Conservation (phyloP, 2,113 vertebrate species). For the Centropus bengalensis region DNA sequence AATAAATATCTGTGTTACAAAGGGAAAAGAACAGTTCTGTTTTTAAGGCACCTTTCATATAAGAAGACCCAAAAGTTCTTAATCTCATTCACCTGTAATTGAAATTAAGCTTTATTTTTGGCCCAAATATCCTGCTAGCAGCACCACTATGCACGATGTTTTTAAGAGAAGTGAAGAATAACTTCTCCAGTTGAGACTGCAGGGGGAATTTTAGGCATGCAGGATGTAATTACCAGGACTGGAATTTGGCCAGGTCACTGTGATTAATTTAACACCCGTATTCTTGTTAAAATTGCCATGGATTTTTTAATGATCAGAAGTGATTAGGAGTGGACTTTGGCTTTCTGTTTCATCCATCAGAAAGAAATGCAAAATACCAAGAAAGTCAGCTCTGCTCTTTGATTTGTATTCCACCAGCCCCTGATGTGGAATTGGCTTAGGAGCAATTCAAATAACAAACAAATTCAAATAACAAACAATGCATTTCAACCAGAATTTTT, state of each 20-base stretch:
- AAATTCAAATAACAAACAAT: background rate
- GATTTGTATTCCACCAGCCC: background rate
- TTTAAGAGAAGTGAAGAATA: constrained; percentile 5
- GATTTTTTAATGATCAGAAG: constrained; percentile 47
- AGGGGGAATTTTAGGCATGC: constrained; percentile 49
- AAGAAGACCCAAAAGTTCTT: background rate
- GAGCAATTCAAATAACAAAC: background rate
- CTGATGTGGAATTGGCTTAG: background rate
- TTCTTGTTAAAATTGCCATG: constrained; percentile 54
- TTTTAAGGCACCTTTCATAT: background rate
- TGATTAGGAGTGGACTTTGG: background rate
- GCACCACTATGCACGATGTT: background rate
- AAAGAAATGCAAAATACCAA: constrained; percentile 26
- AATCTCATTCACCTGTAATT: background rate
- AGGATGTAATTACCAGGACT: constrained; percentile 48
- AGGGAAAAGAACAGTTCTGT: background rate
- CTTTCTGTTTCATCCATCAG: constrained; percentile 1
- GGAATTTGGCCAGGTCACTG: constrained; percentile 52
- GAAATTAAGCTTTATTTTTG: background rate
- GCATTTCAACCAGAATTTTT: background rate
- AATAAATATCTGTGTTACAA: background rate
- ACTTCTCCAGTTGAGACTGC: constrained; percentile 13
- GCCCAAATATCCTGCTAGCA: background rate
- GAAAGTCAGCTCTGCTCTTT: background rate
- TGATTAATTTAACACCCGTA: constrained; percentile 58